Base-by-base conservation (phyloP, 2,797 vertebrate species). In the Morus bassanus region DNA sequence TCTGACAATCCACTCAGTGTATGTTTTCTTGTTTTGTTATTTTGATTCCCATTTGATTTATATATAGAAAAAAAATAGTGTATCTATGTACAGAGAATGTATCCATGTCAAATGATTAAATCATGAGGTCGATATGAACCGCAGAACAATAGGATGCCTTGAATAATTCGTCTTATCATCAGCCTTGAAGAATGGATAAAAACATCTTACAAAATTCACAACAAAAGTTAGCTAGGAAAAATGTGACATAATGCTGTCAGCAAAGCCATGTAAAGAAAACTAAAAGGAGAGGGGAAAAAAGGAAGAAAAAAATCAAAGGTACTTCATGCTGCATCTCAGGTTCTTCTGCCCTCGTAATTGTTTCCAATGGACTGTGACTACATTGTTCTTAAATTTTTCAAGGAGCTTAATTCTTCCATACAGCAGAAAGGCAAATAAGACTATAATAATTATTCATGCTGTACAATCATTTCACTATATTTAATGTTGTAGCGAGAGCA, bases 21-120 rank as follows among this genome's bases (percentile, higher is more conserved):
- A 13, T 22, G 37, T 81, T 92, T 85, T 85, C 64, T 56, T 74
- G 48, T 30, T 93, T 77, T 68, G 43, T 57, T 87, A 60, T 57
- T 94, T 87, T 68, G 60, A 94, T 68, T 91, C 30, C 19, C 4
- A 57, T 77, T 89, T 80, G 50, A 68, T 91, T 95, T 80, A 78
- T 72, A 61, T 19, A 69, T 25, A 72, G n/a, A 41, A 75, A 82
- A 75, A 82, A 92, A 67, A 88, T 15, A 70, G 33, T 28, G 19
- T 43, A 91, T 70, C 27, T 33, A 39, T 68, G 51, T 74, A 65
- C 73, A 65, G 85, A 92, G 64, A 72, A 56, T 57, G 24, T 80
- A 89, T 53, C 56, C 24, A 27, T 69, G 64, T 85, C 90, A 91
- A 89, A 92, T 92, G 88, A 95, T 89, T 85, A 94, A 89, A 91